phyloP scores from a whole-genome alignment of 2,113 vertebrate species.

The Atrichornis clamosus region DNA sequence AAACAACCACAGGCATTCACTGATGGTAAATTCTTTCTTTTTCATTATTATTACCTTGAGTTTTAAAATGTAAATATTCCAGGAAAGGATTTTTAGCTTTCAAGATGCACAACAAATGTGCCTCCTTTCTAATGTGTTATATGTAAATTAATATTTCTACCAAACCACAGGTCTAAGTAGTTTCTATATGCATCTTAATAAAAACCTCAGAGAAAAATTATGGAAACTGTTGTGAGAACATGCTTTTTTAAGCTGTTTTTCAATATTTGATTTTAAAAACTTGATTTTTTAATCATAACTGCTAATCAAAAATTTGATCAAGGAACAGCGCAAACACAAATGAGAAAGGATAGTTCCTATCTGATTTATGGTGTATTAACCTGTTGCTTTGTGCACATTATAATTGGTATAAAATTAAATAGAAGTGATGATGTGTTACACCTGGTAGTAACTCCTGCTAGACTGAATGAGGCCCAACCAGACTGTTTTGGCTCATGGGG shows the following conservation, averaged over 20 bases:
- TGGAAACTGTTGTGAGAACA: background rate
- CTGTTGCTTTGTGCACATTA: background rate
- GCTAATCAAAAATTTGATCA: background rate
- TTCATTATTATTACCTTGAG: background rate
- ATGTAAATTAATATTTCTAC: background rate
- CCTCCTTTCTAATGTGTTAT: background rate
- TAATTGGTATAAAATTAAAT: background rate
- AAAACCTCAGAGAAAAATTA: background rate
- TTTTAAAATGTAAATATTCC: background rate
- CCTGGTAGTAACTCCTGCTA: background rate
- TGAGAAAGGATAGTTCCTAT: background rate
- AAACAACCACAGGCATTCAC: background rate
- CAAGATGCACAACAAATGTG: background rate
- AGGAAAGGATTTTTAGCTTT: background rate
- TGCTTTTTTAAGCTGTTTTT: background rate
- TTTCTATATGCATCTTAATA: background rate
- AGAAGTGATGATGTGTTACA: background rate
- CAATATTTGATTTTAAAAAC: background rate
- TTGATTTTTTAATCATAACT: background rate
- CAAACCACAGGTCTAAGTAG: background rate
- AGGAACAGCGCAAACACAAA: background rate
- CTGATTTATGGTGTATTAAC: accelerated
- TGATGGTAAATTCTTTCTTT: background rate
- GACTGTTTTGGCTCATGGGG: accelerated
- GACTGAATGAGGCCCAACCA: background rate